Evolutionary conservation across 2,113 vertebrate species (phyloP).

Genomic region (Heptranchias perlo): DNA sequence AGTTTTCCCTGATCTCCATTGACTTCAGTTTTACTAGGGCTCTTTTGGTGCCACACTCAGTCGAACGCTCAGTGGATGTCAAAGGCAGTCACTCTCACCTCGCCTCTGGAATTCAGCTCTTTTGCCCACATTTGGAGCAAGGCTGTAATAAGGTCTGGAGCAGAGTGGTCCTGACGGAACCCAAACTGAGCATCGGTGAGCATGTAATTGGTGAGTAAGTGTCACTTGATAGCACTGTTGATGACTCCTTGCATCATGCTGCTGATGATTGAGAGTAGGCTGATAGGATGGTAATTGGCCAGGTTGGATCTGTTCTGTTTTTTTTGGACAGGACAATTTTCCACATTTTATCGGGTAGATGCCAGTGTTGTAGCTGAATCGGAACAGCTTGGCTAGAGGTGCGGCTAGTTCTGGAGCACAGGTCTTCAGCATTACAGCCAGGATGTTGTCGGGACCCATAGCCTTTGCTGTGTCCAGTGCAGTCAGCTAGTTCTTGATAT

Average conservation of each 20-base stretch:
- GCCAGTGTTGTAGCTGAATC: neutral
- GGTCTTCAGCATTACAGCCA: neutral
- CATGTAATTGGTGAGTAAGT: neutral
- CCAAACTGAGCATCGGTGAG: too few species aligned
- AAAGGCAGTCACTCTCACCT: neutral
- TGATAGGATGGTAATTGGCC: neutral
- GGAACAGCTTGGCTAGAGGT: too few species aligned
- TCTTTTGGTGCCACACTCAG: neutral
- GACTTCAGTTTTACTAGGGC: neutral
- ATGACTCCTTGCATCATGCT: too few species aligned
- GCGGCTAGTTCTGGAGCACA: neutral
- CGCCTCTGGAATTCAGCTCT: neutral
- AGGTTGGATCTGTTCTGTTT: neutral
- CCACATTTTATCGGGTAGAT: neutral
- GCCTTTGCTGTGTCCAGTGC: neutral
- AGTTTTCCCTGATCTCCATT: neutral
- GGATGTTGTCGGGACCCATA: neutral
- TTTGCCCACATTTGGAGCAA: neutral
- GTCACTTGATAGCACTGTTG: neutral
- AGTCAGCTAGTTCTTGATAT: neutral
- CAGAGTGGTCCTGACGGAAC: neutral
- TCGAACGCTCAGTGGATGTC: neutral
- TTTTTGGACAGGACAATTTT: neutral
- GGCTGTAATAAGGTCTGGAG: neutral
- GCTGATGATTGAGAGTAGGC: too few species aligned